These are phyloP conservation scores for Platichthys stellatus DNA, from an alignment of 2,113 vertebrate genomes.

Conservation along the genomic window DNA sequence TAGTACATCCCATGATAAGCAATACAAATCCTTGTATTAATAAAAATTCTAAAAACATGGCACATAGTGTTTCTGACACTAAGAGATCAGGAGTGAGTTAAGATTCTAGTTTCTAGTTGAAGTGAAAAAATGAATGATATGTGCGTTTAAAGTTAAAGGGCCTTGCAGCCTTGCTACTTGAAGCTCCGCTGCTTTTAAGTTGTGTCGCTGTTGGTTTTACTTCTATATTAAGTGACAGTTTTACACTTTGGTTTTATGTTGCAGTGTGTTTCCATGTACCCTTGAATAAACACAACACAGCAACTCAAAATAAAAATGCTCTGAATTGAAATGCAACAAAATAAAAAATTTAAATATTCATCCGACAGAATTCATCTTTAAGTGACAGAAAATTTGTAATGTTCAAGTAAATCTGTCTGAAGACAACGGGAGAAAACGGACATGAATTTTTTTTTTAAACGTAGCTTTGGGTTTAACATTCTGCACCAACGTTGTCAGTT, in stretches of 20 bases:
- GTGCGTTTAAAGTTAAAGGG: no score
- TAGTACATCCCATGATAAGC: constrained; percentile 22
- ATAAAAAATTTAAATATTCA: not conserved
- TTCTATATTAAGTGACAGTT: no score
- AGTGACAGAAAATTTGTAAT: constrained; percentile 16
- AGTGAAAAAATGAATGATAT: not conserved
- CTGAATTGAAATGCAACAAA: not conserved
- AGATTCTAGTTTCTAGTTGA: not conserved
- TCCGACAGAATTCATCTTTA: not conserved
- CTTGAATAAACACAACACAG: not conserved
- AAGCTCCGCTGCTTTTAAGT: no score
- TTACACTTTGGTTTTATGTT: no score
- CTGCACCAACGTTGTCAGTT: constrained; percentile 20
- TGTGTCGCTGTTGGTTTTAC: no score
- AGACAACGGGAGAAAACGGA: not conserved
- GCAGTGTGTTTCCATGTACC: not conserved
- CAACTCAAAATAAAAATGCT: not conserved
- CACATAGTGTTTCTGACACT: constrained; percentile 12
- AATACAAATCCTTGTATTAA: constrained; percentile 8
- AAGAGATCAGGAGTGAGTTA: constrained; percentile 5
- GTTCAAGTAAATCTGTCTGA: constrained; percentile 20
- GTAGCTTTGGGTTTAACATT: constrained; percentile 35
- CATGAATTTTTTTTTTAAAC: not conserved
- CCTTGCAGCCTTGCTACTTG: no score
- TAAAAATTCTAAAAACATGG: constrained; percentile 23